These are phyloP conservation scores for Pogonocichla stellata DNA, from an alignment of 2,113 vertebrate genomes.

Conservation along the genomic window DNA sequence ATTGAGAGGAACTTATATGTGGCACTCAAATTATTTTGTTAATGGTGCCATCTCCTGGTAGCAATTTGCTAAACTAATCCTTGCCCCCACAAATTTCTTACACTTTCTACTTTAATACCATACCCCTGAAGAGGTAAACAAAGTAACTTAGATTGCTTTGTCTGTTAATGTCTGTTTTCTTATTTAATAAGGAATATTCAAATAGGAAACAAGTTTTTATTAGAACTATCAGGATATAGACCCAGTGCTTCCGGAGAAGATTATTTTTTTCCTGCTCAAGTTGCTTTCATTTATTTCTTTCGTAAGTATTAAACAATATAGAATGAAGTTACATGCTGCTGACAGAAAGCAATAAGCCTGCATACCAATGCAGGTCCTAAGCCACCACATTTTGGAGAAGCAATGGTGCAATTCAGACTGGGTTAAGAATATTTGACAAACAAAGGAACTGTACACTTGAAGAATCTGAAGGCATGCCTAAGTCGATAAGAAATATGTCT, in stretches of 20 bases:
- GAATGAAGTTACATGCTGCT: not conserved
- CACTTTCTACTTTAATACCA: not conserved
- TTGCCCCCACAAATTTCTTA: not conserved
- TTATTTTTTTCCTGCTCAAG: not conserved
- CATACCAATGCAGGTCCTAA: not conserved
- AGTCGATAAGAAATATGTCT: not conserved
- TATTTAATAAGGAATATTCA: not conserved
- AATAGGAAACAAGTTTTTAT: not conserved
- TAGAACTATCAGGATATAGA: not conserved
- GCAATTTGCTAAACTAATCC: conserved; percentile 52
- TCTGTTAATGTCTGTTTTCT: not conserved
- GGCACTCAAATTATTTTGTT: conserved; percentile 80
- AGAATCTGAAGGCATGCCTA: not conserved
- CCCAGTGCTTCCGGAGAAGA: not conserved
- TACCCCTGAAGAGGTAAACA: not conserved
- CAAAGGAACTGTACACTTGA: not conserved
- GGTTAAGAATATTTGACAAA: not conserved
- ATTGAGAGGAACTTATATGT: not conserved
- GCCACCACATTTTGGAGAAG: not conserved
- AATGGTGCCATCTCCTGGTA: conserved; percentile 83
- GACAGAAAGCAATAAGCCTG: not conserved
- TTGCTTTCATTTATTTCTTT: not conserved
- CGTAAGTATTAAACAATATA: not conserved
- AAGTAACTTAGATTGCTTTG: not conserved
- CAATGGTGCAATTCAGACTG: not conserved